Percentiles rank a stretch among this genome's conserved stretches.
Evolutionary conservation across 2,888 invertebrate genomes (phyloP).

Genomic region (Drosophila prostipennis): DNA sequence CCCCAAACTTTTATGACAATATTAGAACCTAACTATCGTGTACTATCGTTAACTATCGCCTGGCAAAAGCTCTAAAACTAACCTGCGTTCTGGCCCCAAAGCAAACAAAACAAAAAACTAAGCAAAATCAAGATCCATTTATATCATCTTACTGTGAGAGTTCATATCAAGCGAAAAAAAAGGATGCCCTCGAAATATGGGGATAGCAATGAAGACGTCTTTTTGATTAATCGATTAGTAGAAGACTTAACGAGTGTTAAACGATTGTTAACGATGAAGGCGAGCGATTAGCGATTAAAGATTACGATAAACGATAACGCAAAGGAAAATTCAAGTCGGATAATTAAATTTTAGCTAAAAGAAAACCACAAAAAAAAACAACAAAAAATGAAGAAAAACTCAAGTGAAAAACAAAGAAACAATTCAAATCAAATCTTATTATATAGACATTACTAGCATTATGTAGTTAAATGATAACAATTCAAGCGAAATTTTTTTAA

Average conservation of each 20-base stretch:
- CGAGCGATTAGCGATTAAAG: constrained; percentile 29
- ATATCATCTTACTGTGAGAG: constrained; percentile 67
- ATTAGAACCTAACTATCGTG: constrained; percentile 70
- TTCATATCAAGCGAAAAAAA: constrained; percentile 69
- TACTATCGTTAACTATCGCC: constrained; percentile 51
- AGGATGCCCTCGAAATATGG: constrained; percentile 20
- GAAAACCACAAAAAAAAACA: neutral
- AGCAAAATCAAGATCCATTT: constrained; percentile 34
- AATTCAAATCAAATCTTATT: constrained; percentile 76
- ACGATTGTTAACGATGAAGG: constrained; percentile 31
- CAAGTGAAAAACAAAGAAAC: constrained; percentile 43
- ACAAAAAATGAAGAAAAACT: constrained; percentile 11
- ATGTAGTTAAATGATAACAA: constrained; percentile 61
- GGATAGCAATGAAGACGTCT: constrained; percentile 28
- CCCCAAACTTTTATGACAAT: constrained; percentile 74
- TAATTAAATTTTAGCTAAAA: constrained; percentile 60
- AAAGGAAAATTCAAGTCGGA: constrained; percentile 40
- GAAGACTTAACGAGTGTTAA: constrained; percentile 45
- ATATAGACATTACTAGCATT: constrained; percentile 66
- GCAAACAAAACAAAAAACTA: constrained; percentile 1
- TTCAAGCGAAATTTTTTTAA: constrained; percentile 52
- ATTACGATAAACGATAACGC: constrained; percentile 17
- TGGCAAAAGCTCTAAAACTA: constrained; percentile 35
- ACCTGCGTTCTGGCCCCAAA: constrained; percentile 32
- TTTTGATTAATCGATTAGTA: constrained; percentile 67